Conservation (phyloP, 2,797 vertebrate genomes). For the Rhyacichthys aspro region DNA sequence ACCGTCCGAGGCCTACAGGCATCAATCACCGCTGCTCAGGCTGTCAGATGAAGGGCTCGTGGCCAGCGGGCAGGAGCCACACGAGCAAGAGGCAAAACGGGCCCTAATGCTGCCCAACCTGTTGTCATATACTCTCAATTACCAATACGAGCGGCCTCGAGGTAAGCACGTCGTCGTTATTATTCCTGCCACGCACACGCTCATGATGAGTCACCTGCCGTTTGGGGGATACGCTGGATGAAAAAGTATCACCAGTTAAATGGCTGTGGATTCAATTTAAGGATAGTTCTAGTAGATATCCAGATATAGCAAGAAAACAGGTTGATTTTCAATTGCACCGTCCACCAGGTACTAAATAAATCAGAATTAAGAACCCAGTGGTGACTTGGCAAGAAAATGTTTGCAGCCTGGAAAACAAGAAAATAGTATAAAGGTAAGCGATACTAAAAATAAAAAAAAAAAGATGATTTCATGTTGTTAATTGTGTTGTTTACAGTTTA, state of each 20-base stretch:
- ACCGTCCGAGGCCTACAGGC: slow-evolving; percentile 55
- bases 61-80: slow-evolving; percentile 70
- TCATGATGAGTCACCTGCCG: slow-evolving; percentile 31
- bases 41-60: slow-evolving; percentile 61
- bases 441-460: no score
- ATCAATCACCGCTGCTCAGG: slow-evolving; percentile 75
- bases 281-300: background rate
- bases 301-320: background rate
- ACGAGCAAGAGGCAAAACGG: slow-evolving; percentile 63
- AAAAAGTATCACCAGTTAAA: slow-evolving; percentile 7
- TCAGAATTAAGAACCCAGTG: no score
- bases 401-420: no score
- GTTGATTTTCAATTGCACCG: no score
- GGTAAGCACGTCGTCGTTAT: slow-evolving; percentile 64
- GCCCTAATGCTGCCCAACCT: slow-evolving; percentile 64
- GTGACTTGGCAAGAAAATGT: no score
- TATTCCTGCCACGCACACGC: slow-evolving; percentile 64
- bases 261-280: background rate
- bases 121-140: slow-evolving; percentile 68
- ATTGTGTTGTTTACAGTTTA: no score
- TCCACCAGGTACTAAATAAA: no score
- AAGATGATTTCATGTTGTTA: no score
- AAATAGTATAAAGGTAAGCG: no score
- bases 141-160: slow-evolving; percentile 52
- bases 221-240: slow-evolving; percentile 20